phyloP scores from a whole-genome alignment of 2,888 invertebrate species.

The Mesoligia furuncula region DNA sequence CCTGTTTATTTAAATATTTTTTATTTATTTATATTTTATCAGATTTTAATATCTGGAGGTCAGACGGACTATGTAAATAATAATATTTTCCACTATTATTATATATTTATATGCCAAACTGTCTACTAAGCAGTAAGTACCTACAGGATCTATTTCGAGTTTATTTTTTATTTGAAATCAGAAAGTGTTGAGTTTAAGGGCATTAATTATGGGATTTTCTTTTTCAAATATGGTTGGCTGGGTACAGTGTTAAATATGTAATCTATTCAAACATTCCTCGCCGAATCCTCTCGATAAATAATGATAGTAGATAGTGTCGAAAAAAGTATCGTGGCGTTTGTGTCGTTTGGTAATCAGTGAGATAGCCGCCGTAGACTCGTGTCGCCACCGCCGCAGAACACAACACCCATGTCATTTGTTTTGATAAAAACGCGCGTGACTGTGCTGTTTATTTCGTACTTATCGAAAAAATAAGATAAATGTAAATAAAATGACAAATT shows the following conservation, averaged over 20 bases:
- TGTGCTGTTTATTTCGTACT: constrained; percentile 28
- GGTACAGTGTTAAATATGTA: not conserved
- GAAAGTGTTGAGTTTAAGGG: not conserved
- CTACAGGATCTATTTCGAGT: not conserved
- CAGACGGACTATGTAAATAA: not conserved
- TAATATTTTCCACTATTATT: not conserved
- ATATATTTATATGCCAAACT: not conserved
- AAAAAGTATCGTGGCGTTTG: constrained; percentile 52
- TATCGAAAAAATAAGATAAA: constrained; percentile 22
- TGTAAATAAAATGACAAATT: constrained; percentile 27
- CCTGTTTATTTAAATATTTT: not conserved
- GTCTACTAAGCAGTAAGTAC: not conserved
- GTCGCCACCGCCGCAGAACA: constrained; percentile 21
- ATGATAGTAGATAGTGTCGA: constrained; percentile 48
- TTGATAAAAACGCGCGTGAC: constrained; percentile 50
- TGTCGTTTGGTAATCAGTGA: constrained; percentile 40
- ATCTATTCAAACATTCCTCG: constrained; percentile 10
- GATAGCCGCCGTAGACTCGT: constrained; percentile 36
- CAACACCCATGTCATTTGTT: constrained; percentile 48
- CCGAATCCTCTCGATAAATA: constrained; percentile 43
- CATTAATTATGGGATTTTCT: not conserved
- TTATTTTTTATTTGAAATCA: not conserved
- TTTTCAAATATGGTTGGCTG: not conserved
- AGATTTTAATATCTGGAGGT: not conserved
- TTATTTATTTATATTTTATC: not conserved